Evolutionary conservation across 2,797 vertebrate species (phyloP).

Genomic region (Poecilia wingei): DNA sequence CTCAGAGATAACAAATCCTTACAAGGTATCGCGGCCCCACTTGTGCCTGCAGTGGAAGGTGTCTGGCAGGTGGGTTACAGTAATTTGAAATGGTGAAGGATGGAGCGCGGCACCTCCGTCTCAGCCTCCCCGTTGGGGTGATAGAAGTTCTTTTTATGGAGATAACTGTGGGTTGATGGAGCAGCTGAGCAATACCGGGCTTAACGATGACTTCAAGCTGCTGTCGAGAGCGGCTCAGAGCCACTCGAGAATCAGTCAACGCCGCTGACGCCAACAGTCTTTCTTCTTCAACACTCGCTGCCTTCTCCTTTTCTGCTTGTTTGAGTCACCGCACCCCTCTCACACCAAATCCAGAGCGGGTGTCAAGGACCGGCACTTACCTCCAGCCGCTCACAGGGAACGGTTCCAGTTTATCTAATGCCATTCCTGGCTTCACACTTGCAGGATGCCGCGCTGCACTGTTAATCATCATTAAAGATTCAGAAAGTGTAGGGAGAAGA

Average conservation of each 20-base stretch:
- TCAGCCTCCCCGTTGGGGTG: conserved; percentile 44
- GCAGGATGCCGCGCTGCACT: conserved; percentile 44
- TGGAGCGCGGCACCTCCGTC: conserved; percentile 39
- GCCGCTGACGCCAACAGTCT: conserved; percentile 51
- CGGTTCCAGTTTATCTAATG: conserved; percentile 61
- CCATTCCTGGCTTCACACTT: conserved; percentile 35
- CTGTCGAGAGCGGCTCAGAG: conserved; percentile 53
- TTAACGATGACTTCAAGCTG: conserved; percentile 52
- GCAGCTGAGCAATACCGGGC: conserved; percentile 51
- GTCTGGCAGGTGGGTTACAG: conserved; percentile 57
- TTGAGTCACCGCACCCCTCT: conserved; percentile 29
- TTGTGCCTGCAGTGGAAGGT: conserved; percentile 49
- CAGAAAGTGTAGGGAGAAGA: conserved; percentile 14
- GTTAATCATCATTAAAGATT: conserved; percentile 33
- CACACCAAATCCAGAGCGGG: conserved; percentile 37
- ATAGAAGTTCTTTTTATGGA: conserved; percentile 66
- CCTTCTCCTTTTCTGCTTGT: conserved; percentile 35
- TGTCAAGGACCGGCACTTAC: conserved; percentile 68
- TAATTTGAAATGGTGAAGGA: conserved; percentile 61
- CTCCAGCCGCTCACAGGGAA: conserved; percentile 57
- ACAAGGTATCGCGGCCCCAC: conserved; percentile 49
- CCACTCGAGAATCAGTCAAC: conserved; percentile 56
- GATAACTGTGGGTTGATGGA: conserved; percentile 61
- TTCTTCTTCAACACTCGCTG: conserved; percentile 37
- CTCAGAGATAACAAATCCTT: conserved; percentile 66